Evolutionary conservation across 2,797 vertebrate species (phyloP).

Genomic region (Phoeniculus purpureus): DNA sequence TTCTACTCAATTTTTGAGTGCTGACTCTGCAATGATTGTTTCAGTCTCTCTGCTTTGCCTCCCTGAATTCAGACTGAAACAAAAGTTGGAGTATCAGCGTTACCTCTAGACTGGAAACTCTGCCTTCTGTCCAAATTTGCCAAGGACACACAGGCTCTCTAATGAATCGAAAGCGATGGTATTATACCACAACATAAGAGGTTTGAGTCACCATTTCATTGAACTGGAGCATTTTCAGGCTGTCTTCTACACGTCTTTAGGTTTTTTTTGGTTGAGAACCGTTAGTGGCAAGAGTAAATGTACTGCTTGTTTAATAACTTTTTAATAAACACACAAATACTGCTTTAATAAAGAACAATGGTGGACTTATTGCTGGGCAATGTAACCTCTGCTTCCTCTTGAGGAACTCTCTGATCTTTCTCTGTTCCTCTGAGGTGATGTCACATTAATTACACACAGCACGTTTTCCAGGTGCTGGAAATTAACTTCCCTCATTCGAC

Average conservation of each 20-base stretch:
- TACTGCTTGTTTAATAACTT: background rate
- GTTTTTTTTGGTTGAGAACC: background rate
- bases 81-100: background rate
- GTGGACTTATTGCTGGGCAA: background rate
- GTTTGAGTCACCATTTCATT: background rate
- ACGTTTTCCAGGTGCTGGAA: conserved; percentile 14
- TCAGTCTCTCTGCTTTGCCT: background rate
- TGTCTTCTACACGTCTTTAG: background rate
- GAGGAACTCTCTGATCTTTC: background rate
- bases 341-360: conserved; percentile 20
- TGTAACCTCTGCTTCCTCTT: background rate
- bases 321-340: background rate
- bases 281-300: background rate
- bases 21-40: background rate
- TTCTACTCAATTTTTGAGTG: background rate
- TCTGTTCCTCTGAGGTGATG: background rate
- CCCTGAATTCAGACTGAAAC: background rate
- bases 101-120: background rate
- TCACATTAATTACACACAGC: conserved; percentile 7
- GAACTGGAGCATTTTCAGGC: background rate
- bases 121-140: background rate
- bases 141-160: background rate
- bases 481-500: background rate
- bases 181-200: background rate
- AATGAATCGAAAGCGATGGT: background rate